Base-by-base conservation (phyloP, 2,113 vertebrate genomes). In the Salvelinus alpinus region DNA sequence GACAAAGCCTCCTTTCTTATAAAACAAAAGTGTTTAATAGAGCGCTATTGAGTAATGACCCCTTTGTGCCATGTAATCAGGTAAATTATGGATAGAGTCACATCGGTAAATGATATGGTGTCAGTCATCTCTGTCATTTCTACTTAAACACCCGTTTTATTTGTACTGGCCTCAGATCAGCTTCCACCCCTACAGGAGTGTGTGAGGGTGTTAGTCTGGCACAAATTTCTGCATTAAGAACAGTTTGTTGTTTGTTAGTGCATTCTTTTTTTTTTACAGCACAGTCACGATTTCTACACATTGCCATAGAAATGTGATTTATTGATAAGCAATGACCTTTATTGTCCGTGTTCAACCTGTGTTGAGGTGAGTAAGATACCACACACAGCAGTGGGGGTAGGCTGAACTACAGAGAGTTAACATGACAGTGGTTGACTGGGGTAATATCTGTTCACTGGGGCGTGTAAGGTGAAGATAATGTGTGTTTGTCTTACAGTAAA, bases 21-120 rank as follows among this genome's bases (percentile, higher is more conserved):
- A 73, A 77, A 60, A 64, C 75, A n/a, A 47, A 18, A 68, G 18
- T 71, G 75, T 38, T 69, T 72, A 82, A 82, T 84, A 73, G 29
- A 83, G 67, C 76, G 72, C 76, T 68, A 81, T 82, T 85, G 72
- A 84, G 80, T 72, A 64, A 84, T 72, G 64, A 87, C 80, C 51
- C 82, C 72, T 89, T 83, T 73, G 67, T 84, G 84, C 89, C 89
- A 80, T 83, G 88, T 79, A 93, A 92, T 89, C 81, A 90, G 92
- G 85, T 82, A 91, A 94, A 94, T 95, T 94, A 92, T 74, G 88
- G 79, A 78, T 79, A 81, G 85, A 87, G 76, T 74, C 83, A 71
- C 12, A 73, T 86, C 78, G 69, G 85, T 88, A 93, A 93, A 95
- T 94, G 88, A 92, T 54, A 92, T 75, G 82, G 91, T 96, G 94